Base-by-base conservation (phyloP, 64 coral and sea anemone genomes). In the Porites lutea region DNA sequence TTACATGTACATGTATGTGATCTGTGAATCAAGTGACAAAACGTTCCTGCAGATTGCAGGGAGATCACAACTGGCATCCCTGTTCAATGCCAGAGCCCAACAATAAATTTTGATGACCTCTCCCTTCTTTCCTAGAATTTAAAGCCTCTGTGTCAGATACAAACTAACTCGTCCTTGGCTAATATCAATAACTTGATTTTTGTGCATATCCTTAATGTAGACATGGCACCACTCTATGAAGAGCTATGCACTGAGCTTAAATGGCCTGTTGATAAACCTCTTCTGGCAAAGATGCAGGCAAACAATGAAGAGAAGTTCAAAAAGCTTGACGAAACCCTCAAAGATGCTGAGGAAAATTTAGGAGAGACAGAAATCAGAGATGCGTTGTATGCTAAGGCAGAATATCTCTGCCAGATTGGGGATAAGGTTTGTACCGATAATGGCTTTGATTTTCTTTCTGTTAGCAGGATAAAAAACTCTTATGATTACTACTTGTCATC, bases 361-460 rank as follows among this genome's bases (percentile, higher is more conserved):
- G 97, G 97, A 19, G 97, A 98, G 27, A 98, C 97, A 57, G 97
- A 98, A 86, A 86, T 98, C 47, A 90, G 97, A 85, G 97, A 98
- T 95, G 97, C 88, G 55, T 58, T 98, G 18, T 91, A 88, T 90
- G 79, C 94, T 12, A 92, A 93, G 50, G 97, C 90, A 74, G 97
- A 98, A 64, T 96, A 98, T 71, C 87, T 98, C 3, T 96, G 91
- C 52, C 93, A 84, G 55, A 98, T 98, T 88, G 97, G 97, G 2
- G 91, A 98, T 12, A 98, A 98, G 94, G 97, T 98, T 71, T 14
- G 22, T 4, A 27, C 14, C 13, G 13, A 11, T 89, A 4, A 0
- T 69, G n/a, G 4, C n/a, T 48, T 2, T 13, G 19, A 3, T 20
- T 48, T 48, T 12, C 9, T 76, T 57, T 57, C 27, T 37, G 27